Evolutionary conservation across 2,113 vertebrate genomes (phyloP).

Genomic region (Gallinago undulata): DNA sequence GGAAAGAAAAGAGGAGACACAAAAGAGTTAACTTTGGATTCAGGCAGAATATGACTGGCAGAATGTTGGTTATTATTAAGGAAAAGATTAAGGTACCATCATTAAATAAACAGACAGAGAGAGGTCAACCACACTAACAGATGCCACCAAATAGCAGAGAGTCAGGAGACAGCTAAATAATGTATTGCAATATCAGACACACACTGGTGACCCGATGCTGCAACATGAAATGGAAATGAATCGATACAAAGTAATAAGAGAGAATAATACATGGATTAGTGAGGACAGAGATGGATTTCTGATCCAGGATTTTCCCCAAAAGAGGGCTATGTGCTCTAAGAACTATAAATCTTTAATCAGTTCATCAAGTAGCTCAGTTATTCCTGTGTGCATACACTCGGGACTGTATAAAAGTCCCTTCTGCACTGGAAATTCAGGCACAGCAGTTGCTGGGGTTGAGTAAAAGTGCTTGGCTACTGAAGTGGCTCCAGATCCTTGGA

Average conservation of each 20-base stretch:
- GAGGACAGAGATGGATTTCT: conserved; percentile 31
- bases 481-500: background rate
- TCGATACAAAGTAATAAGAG: conserved; percentile 23
- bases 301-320: conserved; percentile 24
- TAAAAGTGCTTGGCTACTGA: background rate
- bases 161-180: conserved; percentile 19
- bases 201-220: background rate
- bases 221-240: conserved; percentile 46
- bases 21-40: background rate
- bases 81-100: background rate
- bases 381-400: background rate
- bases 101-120: background rate
- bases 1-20: background rate
- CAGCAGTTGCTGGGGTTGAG: background rate
- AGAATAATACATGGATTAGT: conserved; percentile 14
- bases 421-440: background rate
- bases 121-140: background rate
- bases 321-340: background rate
- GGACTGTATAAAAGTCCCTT: background rate
- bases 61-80: background rate
- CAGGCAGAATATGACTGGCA: background rate
- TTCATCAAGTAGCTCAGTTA: background rate
- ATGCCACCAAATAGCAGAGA: background rate
- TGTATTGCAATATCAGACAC: background rate
- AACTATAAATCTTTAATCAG: conserved; percentile 61